Base-by-base conservation (phyloP, 2,888 invertebrate species). In the Dryobota labecula region DNA sequence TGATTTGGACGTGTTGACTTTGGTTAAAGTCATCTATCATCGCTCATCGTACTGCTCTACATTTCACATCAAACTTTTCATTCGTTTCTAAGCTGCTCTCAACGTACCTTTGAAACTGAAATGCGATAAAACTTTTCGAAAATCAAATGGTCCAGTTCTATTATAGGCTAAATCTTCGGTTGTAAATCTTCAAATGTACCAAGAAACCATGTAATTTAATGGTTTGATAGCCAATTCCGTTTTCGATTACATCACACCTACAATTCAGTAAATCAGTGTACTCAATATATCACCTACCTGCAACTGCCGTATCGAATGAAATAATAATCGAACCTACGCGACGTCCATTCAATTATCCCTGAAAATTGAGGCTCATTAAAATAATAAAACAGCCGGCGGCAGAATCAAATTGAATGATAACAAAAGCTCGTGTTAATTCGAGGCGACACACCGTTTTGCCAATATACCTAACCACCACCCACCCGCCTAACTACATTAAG, bases 281-380 rank as follows among this genome's bases (percentile, higher is more conserved):
- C 18, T 9, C 38, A 63, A 69, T 58, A 30, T 61, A 67, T 61
- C 68, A 69, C 11, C 41, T 45, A 68, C 60, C 68, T 38, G 47
- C 73, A 73, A 69, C 83, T 87, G 82, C 82, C 62, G 76, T 85
- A 92, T 92, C 92, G 88, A 92, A 91, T 93, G 92, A 89, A 93
- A 93, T 92, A 91, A 94, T 94, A 94, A 93, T 92, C 92, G 90
- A 89, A 93, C 91, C 91, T 89, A 83, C 83, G 89, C 92, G 89
- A 92, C 92, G 94, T 92, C 91, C 92, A 92, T 94, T 94, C 94
- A 94, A 95, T 95, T 95, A 95, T 94, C 93, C 91, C 93, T 92
- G 94, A 93, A 95, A 95, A 95, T 95, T 93, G 94, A 93, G 86
- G 93, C 95, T 95, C 95, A 95, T 95, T 95, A 95, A 95, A 95